Conservation (phyloP, 2,113 vertebrate genomes). For the Solea solea region DNA sequence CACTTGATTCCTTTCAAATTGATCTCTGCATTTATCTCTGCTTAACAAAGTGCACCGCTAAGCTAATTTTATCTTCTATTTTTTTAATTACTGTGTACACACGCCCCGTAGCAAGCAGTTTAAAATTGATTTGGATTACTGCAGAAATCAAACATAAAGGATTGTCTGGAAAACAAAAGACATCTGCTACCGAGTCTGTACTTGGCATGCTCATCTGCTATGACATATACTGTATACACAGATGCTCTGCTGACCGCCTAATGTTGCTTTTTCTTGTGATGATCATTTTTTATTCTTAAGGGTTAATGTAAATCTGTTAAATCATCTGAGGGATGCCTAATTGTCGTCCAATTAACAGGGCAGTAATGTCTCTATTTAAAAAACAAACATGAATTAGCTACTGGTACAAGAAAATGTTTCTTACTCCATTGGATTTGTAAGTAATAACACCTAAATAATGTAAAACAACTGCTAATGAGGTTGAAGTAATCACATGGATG, state of each 20-base stretch:
- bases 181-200: constrained; percentile 38
- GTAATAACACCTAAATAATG: constrained; percentile 7
- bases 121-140: constrained; percentile 44
- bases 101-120: constrained; percentile 44
- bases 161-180: constrained; percentile 48
- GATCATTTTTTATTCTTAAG: constrained; percentile 53
- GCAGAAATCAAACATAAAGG: constrained; percentile 25
- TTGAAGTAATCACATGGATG: background rate
- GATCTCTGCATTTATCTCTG: constrained; percentile 64
- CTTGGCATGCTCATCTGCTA: constrained; percentile 31
- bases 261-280: constrained; percentile 52
- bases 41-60: constrained; percentile 48
- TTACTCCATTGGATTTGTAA: constrained; percentile 18
- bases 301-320: constrained; percentile 54
- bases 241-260: constrained; percentile 36
- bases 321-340: constrained; percentile 39
- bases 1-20: constrained; percentile 43
- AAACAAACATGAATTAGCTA: constrained; percentile 10
- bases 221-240: constrained; percentile 43
- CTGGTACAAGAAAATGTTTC: constrained; percentile 22
- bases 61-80: constrained; percentile 25
- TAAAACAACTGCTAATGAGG: constrained; percentile 13
- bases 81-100: constrained; percentile 65
- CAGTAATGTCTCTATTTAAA: constrained; percentile 25
- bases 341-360: constrained; percentile 43